Evolutionary conservation across 2,113 vertebrate species (phyloP).

Genomic region (Pongo abelii): DNA sequence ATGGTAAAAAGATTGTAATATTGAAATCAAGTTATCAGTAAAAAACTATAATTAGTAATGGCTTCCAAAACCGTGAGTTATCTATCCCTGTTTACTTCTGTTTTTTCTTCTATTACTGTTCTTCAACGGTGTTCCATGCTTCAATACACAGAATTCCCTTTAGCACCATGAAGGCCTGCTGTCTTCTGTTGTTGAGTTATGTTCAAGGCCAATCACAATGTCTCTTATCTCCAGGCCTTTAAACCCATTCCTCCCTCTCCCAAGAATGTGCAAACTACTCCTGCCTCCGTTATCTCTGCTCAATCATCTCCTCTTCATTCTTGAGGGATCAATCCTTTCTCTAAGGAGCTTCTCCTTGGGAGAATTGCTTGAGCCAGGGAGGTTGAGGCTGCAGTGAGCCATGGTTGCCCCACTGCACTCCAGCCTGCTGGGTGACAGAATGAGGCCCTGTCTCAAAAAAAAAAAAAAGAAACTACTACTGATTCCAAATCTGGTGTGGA

Average conservation of each 20-base stretch:
- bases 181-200: not conserved
- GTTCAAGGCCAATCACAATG: not conserved
- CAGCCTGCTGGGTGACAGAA: too few species aligned
- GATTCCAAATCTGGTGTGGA: not conserved
- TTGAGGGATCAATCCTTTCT: not conserved
- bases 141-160: not conserved
- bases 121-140: not conserved
- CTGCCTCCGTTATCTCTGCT: not conserved
- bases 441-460: too few species aligned
- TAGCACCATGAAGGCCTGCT: not conserved
- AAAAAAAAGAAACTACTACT: not conserved
- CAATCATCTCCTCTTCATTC: not conserved
- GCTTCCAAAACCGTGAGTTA: not conserved
- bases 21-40: not conserved
- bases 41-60: not conserved
- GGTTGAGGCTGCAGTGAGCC: too few species aligned
- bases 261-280: not conserved
- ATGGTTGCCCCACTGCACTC: too few species aligned
- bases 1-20: not conserved
- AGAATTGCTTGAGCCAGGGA: too few species aligned
- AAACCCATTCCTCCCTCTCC: not conserved
- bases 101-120: not conserved
- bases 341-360: not conserved
- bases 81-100: not conserved
- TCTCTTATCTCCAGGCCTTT: not conserved